A percentile compares a stretch with the other conserved stretches of the same genome.
Evolutionary conservation across 2,113 vertebrate genomes (phyloP).

Genomic region (Bambusicola thoracicus): DNA sequence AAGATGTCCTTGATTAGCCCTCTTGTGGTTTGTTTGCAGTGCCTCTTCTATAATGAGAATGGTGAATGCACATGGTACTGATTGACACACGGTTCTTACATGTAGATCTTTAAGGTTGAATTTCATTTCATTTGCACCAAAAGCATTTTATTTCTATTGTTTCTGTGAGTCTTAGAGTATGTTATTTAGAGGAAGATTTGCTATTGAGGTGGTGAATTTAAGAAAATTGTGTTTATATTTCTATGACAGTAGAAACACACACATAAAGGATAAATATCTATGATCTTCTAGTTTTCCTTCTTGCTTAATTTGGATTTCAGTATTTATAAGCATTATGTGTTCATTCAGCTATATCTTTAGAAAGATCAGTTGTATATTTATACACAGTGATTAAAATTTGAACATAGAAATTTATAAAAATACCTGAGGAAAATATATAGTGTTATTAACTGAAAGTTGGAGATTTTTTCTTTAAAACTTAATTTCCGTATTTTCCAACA

Average conservation of each 20-base stretch:
- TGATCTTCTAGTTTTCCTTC: neutral
- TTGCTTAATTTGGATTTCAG: neutral
- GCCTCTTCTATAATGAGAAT: slow-evolving; percentile 8
- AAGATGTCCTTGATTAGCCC: slow-evolving; percentile 49
- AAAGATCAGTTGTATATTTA: neutral
- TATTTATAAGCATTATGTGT: neutral
- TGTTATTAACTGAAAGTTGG: neutral
- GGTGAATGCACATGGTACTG: neutral
- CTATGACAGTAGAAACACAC: neutral
- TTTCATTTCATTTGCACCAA: neutral
- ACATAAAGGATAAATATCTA: neutral
- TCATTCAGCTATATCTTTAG: neutral
- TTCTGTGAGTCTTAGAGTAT: neutral
- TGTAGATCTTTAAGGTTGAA: neutral
- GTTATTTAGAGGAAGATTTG: neutral
- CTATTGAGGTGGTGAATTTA: neutral
- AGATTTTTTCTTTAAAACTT: neutral
- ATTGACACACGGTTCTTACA: neutral
- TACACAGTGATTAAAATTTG: neutral
- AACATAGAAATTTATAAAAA: neutral
- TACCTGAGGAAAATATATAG: neutral
- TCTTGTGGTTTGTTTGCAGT: slow-evolving; percentile 35
- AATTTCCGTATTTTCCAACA: neutral
- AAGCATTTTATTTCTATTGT: neutral
- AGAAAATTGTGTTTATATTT: neutral